phyloP scores from a whole-genome alignment of 1,140 invertebrate species.

The Microplitis demolitor region DNA sequence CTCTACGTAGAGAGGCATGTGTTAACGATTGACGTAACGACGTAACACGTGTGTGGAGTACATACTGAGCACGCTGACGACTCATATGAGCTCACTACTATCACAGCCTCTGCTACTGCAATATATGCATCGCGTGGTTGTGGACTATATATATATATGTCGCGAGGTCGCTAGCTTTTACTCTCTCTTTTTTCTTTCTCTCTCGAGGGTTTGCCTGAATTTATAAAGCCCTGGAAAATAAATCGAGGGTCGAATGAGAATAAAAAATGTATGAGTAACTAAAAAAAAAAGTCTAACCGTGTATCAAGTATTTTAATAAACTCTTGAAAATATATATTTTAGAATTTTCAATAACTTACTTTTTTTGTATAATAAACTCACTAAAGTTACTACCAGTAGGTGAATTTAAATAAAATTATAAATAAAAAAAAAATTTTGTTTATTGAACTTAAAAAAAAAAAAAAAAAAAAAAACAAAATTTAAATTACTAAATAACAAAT shows the following conservation, averaged over 20 bases:
- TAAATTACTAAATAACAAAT: no score
- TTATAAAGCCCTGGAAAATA: slow-evolving; percentile 7
- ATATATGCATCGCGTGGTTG: background rate
- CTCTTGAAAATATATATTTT: no score
- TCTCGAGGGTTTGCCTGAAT: background rate
- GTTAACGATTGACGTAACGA: slow-evolving; percentile 45
- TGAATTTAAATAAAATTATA: no score
- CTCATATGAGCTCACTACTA: no score
- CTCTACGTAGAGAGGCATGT: slow-evolving; percentile 29
- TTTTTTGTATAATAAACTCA: no score
- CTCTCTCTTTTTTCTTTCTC: background rate
- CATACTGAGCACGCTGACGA: slow-evolving; percentile 13
- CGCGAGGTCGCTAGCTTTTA: background rate
- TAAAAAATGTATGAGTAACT: background rate
- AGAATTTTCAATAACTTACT: no score
- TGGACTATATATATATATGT: background rate
- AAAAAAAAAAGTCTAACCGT: background rate
- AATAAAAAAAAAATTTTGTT: no score
- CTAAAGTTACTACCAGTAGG: no score
- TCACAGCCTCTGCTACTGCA: background rate
- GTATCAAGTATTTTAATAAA: background rate
- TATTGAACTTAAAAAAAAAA: no score
- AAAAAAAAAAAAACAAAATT: no score
- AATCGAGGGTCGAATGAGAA: background rate
- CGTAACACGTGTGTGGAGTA: slow-evolving; percentile 42